Evolutionary conservation across 1,140 invertebrate genomes (phyloP).

Genomic region (Delia radicum): DNA sequence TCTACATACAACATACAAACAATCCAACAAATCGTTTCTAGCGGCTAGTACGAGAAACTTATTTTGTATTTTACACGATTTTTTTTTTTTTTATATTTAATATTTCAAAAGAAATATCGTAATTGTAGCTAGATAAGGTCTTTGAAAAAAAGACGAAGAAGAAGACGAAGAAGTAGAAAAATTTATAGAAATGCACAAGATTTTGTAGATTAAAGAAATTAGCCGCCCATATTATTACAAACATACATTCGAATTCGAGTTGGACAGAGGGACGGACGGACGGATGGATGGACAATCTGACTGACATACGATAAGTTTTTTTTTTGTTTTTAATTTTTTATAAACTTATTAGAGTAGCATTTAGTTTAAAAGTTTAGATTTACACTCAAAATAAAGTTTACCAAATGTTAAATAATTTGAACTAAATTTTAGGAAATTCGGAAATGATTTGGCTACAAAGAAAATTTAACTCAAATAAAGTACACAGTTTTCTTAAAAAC

Average conservation of each 20-base stretch:
- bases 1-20: not conserved
- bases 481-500: too few relatives aligned
- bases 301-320: not conserved
- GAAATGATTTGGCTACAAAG: too few relatives aligned
- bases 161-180: slow-evolving; percentile 4
- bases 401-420: too few relatives aligned
- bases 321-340: not conserved
- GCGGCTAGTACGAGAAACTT: not conserved
- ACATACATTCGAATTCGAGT: not conserved
- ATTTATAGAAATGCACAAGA: slow-evolving; percentile 13
- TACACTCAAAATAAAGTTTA: too few relatives aligned
- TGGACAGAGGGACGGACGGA: not conserved
- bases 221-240: slow-evolving; percentile 19
- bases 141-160: not conserved
- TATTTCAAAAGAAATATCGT: not conserved
- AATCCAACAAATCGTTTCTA: slow-evolving; percentile 6
- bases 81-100: not conserved
- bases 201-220: slow-evolving; percentile 23
- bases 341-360: too few relatives aligned
- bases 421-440: too few relatives aligned
- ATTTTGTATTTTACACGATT: not conserved
- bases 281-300: not conserved
- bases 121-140: slow-evolving; percentile 16
- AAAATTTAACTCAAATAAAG: too few relatives aligned
- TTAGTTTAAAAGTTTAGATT: too few relatives aligned